Base-by-base conservation (phyloP, 2,888 invertebrate species). In the Pammene fasciana region DNA sequence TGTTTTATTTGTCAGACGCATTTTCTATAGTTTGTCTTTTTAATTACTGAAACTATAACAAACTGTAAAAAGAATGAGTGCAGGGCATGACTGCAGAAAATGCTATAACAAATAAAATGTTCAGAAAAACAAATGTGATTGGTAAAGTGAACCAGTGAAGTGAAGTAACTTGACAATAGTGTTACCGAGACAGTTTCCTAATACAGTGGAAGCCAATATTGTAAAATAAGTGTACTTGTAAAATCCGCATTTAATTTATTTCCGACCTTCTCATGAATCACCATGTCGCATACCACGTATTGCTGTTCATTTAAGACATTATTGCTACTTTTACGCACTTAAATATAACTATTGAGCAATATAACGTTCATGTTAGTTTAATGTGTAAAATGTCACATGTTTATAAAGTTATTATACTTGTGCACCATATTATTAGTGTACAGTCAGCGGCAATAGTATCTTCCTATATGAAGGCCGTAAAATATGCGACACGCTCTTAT, bases 181-280 rank as follows among this genome's bases (percentile, higher is more conserved):
- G 26, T 4, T 13, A 5, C 11, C 4, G 26, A 26, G 26, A 26
- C 5, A 18, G 18, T 50, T 50, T 26, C 26, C 26, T 52, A 26
- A 13, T 18, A 26, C 14, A 26, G 7, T 52, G 11, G 26, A 13
- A 5, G 11, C n/a, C 34, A 54, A 18, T 50, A 5, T 11, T 14
- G 3, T 34, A n/a, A 34, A 52, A 2, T 52, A 54, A 54, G 54
- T 54, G 34, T 54, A 54, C 13, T 26, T 26, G 26, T 26, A 26
- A 26, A 34, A 54, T 54, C 5, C 8, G n/a, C 54, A 54, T 54
- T 54, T 54, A 34, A 54, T 54, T 54, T 54, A 54, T 34, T 34
- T 34, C 26, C 26, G 6, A 4, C 26, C 26, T 26, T 26, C 26
- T 26, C 26, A 26, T 26, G 26, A 4, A 26, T 26, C 26, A 26